Evolutionary conservation across 2,797 vertebrate genomes (phyloP), one percentile per base, ranked within the genome.

Genomic region (Columba guinea): DNA sequence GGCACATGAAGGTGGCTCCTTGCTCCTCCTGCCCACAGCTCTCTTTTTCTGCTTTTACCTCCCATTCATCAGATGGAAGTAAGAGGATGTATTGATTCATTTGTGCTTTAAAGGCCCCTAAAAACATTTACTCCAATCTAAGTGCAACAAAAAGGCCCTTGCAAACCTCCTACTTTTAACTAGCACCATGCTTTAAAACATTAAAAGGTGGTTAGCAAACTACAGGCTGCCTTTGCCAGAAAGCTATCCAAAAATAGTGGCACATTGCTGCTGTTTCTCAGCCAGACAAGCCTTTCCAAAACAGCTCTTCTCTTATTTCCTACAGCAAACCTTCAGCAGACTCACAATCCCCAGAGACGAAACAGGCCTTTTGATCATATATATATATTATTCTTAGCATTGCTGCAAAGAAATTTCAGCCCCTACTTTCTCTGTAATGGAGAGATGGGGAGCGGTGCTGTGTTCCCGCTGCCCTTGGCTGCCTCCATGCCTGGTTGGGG

Each of bases 201-300:
- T 88, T 32, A 86, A 79, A 87, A 92, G 79, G 64, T 46, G 71
- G 15, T 60, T 87, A 64, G 56, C 19, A 63, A 93, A 63, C n/a
- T 3, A 22, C n/a, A 30, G 55, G 2, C 79, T 85, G 84, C 68
- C 62, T 80, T 63, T 56, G 78, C 80, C 24, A 55, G 70, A 69
- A 90, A 94, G 22, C 34, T 87, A 17, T 14, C 83, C 34, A 78
- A 90, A 95, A 94, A 56, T 23, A 92, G 86, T 84, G 1, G 32
- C 5, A 1, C 52, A 55, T 39, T 2, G 3, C 59, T 6, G 7
- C 30, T 1, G 1, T 68, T 78, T 77, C 76, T 69, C 90, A 87
- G 51, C 44, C 20, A 17, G 12, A 41, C 49, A n/a, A 63, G 32
- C 64, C 62, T 68, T 81, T 41, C 79, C 80, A 44, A 58, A 89